A percentile compares a stretch with the other conserved stretches of the same genome.
These are phyloP conservation scores for Zaprionus obscuricornis DNA, from an alignment of 2,888 invertebrate genomes.

Conservation along the genomic window DNA sequence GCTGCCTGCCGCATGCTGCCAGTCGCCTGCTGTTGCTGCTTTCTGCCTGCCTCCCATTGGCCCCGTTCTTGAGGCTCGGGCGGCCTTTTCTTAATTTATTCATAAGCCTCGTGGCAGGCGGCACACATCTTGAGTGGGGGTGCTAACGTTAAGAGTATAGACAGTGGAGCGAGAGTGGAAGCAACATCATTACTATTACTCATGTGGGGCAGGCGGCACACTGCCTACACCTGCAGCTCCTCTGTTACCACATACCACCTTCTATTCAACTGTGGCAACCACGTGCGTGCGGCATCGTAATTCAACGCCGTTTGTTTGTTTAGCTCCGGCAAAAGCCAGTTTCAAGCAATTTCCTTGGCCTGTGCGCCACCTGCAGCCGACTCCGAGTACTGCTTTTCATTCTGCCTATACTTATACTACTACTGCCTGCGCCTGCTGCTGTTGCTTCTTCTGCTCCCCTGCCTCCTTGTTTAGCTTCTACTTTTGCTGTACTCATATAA, in stretches of 20 bases:
- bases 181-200: conserved; percentile 79
- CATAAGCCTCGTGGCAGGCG: conserved; percentile 72
- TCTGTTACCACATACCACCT: neutral
- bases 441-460: neutral
- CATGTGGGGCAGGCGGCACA: conserved; percentile 59
- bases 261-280: conserved; percentile 43
- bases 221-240: conserved; percentile 1
- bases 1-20: neutral
- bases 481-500: conserved; percentile 44
- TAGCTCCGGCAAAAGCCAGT: conserved; percentile 63
- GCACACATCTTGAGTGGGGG: conserved; percentile 52
- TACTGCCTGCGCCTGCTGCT: neutral
- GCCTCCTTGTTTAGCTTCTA: conserved; percentile 1
- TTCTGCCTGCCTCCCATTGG: conserved; percentile 1
- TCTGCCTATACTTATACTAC: no score
- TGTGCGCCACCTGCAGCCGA: conserved; percentile 50
- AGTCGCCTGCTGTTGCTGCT: neutral
- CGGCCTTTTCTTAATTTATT: conserved; percentile 71
- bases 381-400: conserved; percentile 4
- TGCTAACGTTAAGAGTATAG: neutral
- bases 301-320: conserved; percentile 72
- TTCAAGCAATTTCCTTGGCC: conserved; percentile 62
- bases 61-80: conserved; percentile 18
- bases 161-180: conserved; percentile 29
- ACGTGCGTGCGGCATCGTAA: conserved; percentile 74